Evolutionary conservation across 2,797 vertebrate species (phyloP), one percentile per base, ranked within the genome.

Genomic region (Anas flavirostris): DNA sequence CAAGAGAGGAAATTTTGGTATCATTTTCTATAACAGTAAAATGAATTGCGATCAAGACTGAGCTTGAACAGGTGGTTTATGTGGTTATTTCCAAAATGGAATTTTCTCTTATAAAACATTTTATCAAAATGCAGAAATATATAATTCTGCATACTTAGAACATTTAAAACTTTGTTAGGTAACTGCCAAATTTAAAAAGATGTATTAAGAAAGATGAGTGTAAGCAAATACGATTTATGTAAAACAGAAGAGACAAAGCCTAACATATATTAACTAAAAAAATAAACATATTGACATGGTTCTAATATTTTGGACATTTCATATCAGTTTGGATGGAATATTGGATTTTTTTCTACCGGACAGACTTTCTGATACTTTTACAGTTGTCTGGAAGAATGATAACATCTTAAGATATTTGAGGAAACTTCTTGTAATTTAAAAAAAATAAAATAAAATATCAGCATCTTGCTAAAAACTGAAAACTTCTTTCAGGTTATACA

Each of bases 271-370:
- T 43, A 83, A 63, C 31, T 43, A 50, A 50, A 10, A 62, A 43
- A 84, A 46, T 46, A 0, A 81, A 10, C 19, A 39, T 22, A 4
- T 78, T 78, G 6, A 4, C 6, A 58, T 23, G 2, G 12, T 70
- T 78, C 12, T 66, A 66, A 35, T 70, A 46, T 74, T 72, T 46
- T 46, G 4, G 4, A 35, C 1, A 31, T 72, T 46, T 58, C 6
- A 0, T 7, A 81, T 3, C 1, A n/a, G 2, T 29, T 76, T 37
- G 9, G 25, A 50, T 64, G 22, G 2, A 48, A 53, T 25, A 52
- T 5, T 23, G 37, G 6, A 9, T 35, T 90, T 80, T 90, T 83
- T 81, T 74, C 29, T 75, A 13, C 9, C 48, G 16, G 28, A 35
- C 2, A 70, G 5, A 7, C 1, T 18, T 50, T 3, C 4, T 46